Conservation (phyloP, 1,140 invertebrate species). For the Mycetomoellerius zeteki region DNA sequence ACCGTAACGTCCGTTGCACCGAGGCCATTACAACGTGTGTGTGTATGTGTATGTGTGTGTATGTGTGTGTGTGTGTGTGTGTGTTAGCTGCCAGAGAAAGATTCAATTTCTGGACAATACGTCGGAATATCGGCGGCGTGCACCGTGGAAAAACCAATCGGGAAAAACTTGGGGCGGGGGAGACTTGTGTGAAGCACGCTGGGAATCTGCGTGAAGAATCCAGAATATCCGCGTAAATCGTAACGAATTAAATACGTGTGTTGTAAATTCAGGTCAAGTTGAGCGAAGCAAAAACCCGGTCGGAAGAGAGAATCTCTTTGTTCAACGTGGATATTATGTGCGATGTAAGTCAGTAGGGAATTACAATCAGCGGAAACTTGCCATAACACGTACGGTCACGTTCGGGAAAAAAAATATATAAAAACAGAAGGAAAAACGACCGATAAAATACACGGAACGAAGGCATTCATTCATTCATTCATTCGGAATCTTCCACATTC, state of each 20-base stretch:
- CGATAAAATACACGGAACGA: slow-evolving; percentile 53
- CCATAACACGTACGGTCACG: neutral
- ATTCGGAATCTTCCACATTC: slow-evolving; percentile 35
- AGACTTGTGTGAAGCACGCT: slow-evolving; percentile 35
- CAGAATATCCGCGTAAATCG: slow-evolving; percentile 44
- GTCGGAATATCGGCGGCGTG: slow-evolving; percentile 21
- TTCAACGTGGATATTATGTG: neutral
- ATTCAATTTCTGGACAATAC: slow-evolving; percentile 62
- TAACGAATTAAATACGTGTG: slow-evolving; percentile 37
- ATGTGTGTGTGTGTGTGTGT: neutral
- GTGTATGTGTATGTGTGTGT: neutral
- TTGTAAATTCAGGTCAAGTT: slow-evolving; percentile 55
- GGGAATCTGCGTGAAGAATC: slow-evolving; percentile 40
- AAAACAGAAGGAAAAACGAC: slow-evolving; percentile 10
- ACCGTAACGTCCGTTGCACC: slow-evolving; percentile 35
- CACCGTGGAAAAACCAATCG: slow-evolving; percentile 11
- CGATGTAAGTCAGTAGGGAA: slow-evolving; percentile 55
- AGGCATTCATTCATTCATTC: slow-evolving; percentile 61
- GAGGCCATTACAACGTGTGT: slow-evolving; percentile 23
- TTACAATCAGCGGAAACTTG: slow-evolving; percentile 50
- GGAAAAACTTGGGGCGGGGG: slow-evolving; percentile 24
- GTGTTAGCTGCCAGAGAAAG: slow-evolving; percentile 32
- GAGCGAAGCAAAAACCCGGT: slow-evolving; percentile 24
- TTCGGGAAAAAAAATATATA: neutral
- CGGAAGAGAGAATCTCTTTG: neutral